Conservation (phyloP, 2,113 vertebrate species). For the Rhinopithecus roxellana region DNA sequence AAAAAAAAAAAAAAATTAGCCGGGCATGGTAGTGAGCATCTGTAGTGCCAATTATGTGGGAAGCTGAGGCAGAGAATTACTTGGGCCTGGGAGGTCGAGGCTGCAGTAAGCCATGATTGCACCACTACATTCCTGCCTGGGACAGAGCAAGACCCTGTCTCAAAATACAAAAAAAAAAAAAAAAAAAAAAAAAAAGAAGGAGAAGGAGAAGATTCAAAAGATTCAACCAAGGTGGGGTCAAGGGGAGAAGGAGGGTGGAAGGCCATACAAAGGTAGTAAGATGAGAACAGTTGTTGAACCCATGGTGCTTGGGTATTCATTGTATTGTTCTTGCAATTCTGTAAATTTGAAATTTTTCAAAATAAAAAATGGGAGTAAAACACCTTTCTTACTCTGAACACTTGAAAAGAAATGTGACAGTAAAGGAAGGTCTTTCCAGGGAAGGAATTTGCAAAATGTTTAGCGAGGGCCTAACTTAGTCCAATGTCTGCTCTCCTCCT, state of each 20-base stretch:
- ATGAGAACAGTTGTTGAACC: background rate
- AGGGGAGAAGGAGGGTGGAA: background rate
- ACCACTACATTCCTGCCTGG: too few relatives aligned
- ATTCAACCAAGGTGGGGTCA: background rate
- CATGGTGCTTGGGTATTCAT: accelerated
- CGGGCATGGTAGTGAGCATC: too few relatives aligned
- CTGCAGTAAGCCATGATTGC: too few relatives aligned
- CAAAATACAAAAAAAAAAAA: too few relatives aligned
- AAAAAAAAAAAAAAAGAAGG: too few relatives aligned
- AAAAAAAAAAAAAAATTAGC: too few relatives aligned
- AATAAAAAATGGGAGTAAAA: background rate
- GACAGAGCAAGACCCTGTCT: too few relatives aligned
- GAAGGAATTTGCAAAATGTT: background rate
- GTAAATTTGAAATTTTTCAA: background rate
- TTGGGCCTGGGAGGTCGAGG: too few relatives aligned
- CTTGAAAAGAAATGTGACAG: background rate
- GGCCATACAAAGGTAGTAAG: accelerated
- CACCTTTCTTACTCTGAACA: background rate
- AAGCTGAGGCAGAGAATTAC: too few relatives aligned
- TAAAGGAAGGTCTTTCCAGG: background rate
- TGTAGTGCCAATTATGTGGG: too few relatives aligned
- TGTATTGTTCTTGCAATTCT: background rate
- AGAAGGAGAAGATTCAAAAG: background rate
- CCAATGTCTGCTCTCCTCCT: background rate
- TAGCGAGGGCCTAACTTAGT: background rate